phyloP scores from a whole-genome alignment of 2,888 invertebrate species.

The Macrosoma leucophasiata region DNA sequence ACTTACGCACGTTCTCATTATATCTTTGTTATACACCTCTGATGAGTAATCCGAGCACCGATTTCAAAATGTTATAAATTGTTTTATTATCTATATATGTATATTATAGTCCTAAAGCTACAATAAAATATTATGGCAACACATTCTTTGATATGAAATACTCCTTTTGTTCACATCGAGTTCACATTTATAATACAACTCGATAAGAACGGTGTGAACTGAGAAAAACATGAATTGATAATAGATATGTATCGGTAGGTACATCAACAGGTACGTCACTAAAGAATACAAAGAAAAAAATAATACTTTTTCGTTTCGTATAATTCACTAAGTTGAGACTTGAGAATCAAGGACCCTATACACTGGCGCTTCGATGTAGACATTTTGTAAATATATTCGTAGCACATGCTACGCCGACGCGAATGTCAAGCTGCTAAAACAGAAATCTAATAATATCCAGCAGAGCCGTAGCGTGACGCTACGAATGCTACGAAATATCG shows the following conservation, averaged over 20 bases:
- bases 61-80: conserved; percentile 44
- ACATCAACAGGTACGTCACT: conserved; percentile 56
- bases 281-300: conserved; percentile 46
- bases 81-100: conserved; percentile 37
- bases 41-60: conserved; percentile 64
- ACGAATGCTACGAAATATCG: too few relatives aligned
- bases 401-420: too few relatives aligned
- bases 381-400: too few relatives aligned
- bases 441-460: too few relatives aligned
- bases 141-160: conserved; percentile 46
- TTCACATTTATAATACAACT: conserved; percentile 14
- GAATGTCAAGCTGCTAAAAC: too few relatives aligned
- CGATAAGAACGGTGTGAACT: conserved; percentile 22
- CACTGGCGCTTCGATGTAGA: too few relatives aligned
- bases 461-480: too few relatives aligned
- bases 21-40: conserved; percentile 42
- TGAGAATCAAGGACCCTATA: too few relatives aligned
- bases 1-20: conserved; percentile 35
- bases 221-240: conserved; percentile 27
- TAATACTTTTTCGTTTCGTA: too few relatives aligned
- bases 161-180: conserved; percentile 16
- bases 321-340: too few relatives aligned
- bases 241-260: conserved; percentile 57
- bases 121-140: conserved; percentile 61
- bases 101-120: conserved; percentile 50